Conservation (phyloP, 1,140 invertebrate genomes). For the Drosophila pallidifrons region DNA sequence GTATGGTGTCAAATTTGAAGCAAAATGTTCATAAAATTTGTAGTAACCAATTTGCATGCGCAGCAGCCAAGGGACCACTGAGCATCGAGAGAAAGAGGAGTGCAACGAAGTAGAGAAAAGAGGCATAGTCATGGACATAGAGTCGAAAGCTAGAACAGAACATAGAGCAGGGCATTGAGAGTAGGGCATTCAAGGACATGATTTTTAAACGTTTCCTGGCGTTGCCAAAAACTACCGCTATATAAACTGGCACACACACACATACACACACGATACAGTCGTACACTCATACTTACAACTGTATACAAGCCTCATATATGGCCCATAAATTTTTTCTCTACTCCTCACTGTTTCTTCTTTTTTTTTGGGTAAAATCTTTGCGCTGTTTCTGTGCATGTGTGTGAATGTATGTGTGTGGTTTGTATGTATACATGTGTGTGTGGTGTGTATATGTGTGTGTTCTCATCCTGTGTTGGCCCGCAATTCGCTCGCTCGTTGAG, state of each 20-base stretch:
- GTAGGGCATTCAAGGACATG: conserved; percentile 71
- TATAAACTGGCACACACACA: conserved; percentile 43
- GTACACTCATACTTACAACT: conserved; percentile 18
- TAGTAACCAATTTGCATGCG: conserved; percentile 74
- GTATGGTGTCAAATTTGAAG: conserved; percentile 71
- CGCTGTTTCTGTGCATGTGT: not conserved
- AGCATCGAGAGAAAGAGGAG: not conserved
- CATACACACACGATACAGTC: conserved; percentile 30
- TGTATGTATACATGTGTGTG: not conserved
- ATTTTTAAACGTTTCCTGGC: conserved; percentile 70
- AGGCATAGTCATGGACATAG: not conserved
- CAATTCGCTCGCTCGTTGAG: conserved; percentile 17
- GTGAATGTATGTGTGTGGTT: conserved; percentile 18
- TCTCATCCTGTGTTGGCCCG: not conserved
- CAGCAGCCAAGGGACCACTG: conserved; percentile 12
- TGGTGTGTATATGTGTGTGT: not conserved
- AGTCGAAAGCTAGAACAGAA: not conserved
- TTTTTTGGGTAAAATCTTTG: conserved; percentile 50
- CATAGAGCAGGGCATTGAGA: not conserved
- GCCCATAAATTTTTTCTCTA: conserved; percentile 67
- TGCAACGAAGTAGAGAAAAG: conserved; percentile 5
- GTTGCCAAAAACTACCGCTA: conserved; percentile 58
- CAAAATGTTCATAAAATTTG: conserved; percentile 80
- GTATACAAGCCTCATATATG: conserved; percentile 59
- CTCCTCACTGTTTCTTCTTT: not conserved